phyloP scores from a whole-genome alignment of 2,888 invertebrate species.

The Pandemis heparana region DNA sequence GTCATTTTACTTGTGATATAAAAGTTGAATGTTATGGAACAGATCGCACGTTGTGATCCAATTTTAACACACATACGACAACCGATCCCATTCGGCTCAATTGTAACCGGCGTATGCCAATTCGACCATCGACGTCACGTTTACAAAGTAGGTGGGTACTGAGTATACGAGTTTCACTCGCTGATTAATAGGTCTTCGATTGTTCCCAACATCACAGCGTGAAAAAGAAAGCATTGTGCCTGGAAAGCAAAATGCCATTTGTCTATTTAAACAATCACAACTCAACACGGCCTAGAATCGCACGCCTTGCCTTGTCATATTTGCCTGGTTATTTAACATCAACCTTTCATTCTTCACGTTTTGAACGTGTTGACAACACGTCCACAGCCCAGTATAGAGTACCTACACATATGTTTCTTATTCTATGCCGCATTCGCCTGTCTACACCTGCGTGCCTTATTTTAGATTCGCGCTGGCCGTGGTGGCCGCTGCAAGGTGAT shows the following conservation, averaged over 20 bases:
- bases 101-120: conserved; percentile 39
- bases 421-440: conserved; percentile 62
- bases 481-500: conserved; percentile 76
- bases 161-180: conserved; percentile 36
- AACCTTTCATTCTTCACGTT: conserved; percentile 57
- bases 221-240: conserved; percentile 53
- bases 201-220: conserved; percentile 33
- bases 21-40: conserved; percentile 19
- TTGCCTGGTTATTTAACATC: conserved; percentile 53
- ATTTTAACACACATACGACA: conserved; percentile 31
- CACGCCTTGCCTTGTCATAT: conserved; percentile 51
- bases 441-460: conserved; percentile 80
- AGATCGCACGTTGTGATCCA: conserved; percentile 14
- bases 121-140: conserved; percentile 35
- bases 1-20: conserved; percentile 13
- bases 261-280: conserved; percentile 46
- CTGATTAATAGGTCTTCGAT: conserved; percentile 36
- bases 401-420: conserved; percentile 46
- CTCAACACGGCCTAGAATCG: conserved; percentile 48
- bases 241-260: conserved; percentile 45
- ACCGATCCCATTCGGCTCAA: conserved; percentile 60
- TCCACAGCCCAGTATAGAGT: conserved; percentile 40
- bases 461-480: conserved; percentile 75
- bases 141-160: neutral
- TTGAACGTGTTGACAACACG: conserved; percentile 57